These are phyloP conservation scores for Macrochelys suwanniensis DNA, from an alignment of 2,797 vertebrate genomes.

Conservation along the genomic window DNA sequence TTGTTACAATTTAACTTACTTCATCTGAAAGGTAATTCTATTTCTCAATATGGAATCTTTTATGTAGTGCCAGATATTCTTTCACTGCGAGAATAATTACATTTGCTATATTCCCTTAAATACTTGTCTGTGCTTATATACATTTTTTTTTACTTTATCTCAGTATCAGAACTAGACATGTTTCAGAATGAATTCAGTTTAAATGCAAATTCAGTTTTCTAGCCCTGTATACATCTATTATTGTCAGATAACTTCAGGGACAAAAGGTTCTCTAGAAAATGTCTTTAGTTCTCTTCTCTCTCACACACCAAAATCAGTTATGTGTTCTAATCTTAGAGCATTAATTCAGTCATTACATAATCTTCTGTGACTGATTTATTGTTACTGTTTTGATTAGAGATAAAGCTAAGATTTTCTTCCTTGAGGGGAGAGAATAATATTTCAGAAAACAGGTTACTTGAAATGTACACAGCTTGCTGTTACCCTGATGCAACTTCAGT, in stretches of 20 bases:
- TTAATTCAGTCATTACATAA: not conserved
- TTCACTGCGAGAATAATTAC: not conserved
- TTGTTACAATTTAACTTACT: not conserved
- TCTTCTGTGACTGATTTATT: not conserved
- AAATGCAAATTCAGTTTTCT: not conserved
- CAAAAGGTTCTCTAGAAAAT: not conserved
- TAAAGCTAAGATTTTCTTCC: not conserved
- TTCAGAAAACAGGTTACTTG: not conserved
- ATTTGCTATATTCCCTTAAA: not conserved
- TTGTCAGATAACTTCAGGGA: not conserved
- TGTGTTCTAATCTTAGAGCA: not conserved
- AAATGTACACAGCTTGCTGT: not conserved
- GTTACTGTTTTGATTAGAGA: not conserved
- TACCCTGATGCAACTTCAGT: not conserved
- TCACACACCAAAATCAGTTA: not conserved
- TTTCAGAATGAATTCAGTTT: not conserved
- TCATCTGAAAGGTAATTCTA: not conserved
- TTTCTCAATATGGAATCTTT: not conserved
- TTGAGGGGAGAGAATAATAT: not conserved
- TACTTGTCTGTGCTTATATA: not conserved
- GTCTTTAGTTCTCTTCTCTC: not conserved
- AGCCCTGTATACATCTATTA: not conserved
- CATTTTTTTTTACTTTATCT: not conserved
- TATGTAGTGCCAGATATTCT: not conserved
- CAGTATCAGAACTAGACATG: not conserved